Evolutionary conservation across 2,113 vertebrate species (phyloP).

Genomic region (Grantiella picta): DNA sequence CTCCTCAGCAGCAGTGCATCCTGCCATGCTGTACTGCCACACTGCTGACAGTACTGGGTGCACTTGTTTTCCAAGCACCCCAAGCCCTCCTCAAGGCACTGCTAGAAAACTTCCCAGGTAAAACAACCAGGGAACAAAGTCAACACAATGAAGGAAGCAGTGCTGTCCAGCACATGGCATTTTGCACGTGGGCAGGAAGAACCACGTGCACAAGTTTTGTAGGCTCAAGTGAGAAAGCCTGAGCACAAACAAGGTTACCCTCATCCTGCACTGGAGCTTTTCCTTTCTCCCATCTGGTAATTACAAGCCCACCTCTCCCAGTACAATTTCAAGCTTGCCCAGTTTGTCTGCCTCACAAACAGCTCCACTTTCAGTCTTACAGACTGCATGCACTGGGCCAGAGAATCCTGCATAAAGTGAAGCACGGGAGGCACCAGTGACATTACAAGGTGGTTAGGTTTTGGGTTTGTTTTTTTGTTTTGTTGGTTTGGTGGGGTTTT

Average conservation of each 20-base stretch:
- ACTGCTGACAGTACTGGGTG: neutral
- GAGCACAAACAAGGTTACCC: neutral
- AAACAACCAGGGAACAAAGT: neutral
- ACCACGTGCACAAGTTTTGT: rapidly evolving
- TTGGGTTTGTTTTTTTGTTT: neutral
- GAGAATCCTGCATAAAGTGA: neutral
- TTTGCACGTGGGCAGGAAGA: neutral
- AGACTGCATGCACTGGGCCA: neutral
- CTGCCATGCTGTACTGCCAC: rapidly evolving
- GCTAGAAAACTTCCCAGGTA: neutral
- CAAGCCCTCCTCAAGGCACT: neutral
- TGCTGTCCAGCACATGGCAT: neutral
- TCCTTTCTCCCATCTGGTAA: neutral
- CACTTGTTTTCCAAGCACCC: neutral
- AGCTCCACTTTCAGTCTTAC: neutral
- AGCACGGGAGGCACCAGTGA: neutral
- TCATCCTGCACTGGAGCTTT: neutral
- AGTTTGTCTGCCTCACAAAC: neutral
- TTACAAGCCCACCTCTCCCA: neutral
- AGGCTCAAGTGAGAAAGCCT: neutral
- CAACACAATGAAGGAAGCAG: neutral
- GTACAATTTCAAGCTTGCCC: neutral
- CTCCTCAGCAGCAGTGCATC: neutral
- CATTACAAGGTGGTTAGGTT: neutral
- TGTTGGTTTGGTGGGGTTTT: neutral